Evolutionary conservation across 2,113 vertebrate species (phyloP).

Genomic region (Lepisosteus oculatus): DNA sequence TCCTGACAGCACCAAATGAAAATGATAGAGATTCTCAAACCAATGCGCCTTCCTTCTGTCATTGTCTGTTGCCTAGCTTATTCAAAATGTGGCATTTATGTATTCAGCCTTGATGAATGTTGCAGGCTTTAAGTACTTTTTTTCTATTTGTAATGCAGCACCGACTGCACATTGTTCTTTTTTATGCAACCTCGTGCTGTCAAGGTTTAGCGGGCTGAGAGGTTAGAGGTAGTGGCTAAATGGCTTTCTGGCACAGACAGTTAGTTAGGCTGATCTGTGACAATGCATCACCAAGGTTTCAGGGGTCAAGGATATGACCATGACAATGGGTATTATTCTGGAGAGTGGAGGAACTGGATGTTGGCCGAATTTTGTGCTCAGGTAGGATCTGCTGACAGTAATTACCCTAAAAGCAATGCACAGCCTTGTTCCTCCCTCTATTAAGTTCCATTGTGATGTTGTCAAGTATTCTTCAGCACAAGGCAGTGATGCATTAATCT

Average conservation of each 20-base stretch:
- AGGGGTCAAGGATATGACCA: neutral
- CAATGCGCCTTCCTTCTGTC: slow-evolving; percentile 80
- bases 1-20: slow-evolving; percentile 87
- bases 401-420: neutral
- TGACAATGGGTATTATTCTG: neutral
- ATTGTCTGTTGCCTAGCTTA: slow-evolving; percentile 87
- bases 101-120: slow-evolving; percentile 87
- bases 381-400: neutral
- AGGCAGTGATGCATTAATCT: slow-evolving; percentile 14
- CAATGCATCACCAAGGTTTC: slow-evolving; percentile 52
- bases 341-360: neutral
- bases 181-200: slow-evolving; percentile 76
- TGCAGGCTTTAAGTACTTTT: slow-evolving; percentile 82
- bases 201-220: slow-evolving; percentile 68
- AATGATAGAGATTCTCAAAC: slow-evolving; percentile 82
- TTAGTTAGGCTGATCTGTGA: slow-evolving; percentile 55
- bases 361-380: neutral
- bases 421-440: neutral
- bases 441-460: neutral
- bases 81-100: slow-evolving; percentile 89
- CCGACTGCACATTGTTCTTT: slow-evolving; percentile 80
- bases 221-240: slow-evolving; percentile 73
- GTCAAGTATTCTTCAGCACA: neutral
- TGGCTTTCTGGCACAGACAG: slow-evolving; percentile 65
- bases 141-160: slow-evolving; percentile 80